Conservation (phyloP, 2,113 vertebrate species). For the Coptodon rendalli region DNA sequence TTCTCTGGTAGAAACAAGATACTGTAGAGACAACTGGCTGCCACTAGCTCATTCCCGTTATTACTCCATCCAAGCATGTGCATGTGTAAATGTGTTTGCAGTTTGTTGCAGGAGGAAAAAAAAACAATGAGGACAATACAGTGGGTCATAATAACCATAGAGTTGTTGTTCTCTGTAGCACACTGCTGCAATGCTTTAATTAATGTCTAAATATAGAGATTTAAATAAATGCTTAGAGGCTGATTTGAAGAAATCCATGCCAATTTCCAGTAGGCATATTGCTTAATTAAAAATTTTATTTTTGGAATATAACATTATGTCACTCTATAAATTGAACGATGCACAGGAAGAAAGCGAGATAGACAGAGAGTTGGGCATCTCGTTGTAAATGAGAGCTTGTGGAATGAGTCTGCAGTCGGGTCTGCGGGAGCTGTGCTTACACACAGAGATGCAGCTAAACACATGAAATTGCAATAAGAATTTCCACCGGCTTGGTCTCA, state of each 20-base stretch:
- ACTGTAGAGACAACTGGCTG: constrained; percentile 35
- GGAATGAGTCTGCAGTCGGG: neutral
- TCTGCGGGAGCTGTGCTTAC: neutral
- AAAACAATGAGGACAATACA: constrained; percentile 18
- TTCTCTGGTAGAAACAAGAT: constrained; percentile 33
- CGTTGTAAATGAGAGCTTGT: neutral
- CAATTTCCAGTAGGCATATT: constrained; percentile 37
- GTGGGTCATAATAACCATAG: constrained; percentile 22
- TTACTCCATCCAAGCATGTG: neutral
- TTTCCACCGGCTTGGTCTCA: neutral
- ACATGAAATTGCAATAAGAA: neutral
- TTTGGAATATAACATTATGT: constrained; percentile 28
- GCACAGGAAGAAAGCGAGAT: neutral
- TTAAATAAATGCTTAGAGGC: constrained; percentile 46
- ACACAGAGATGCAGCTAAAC: neutral
- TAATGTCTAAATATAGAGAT: constrained; percentile 58
- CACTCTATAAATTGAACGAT: neutral
- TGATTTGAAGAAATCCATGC: constrained; percentile 27
- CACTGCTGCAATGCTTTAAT: constrained; percentile 47
- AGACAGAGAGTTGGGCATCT: neutral
- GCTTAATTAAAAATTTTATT: constrained; percentile 54
- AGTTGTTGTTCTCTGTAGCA: constrained; percentile 31
- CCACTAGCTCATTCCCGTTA: constrained; percentile 21
- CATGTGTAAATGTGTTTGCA: constrained; percentile 3
- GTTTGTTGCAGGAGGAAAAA: neutral